Evolutionary conservation across 2,797 vertebrate species (phyloP).

Genomic region (Enteromius trimaculatus): DNA sequence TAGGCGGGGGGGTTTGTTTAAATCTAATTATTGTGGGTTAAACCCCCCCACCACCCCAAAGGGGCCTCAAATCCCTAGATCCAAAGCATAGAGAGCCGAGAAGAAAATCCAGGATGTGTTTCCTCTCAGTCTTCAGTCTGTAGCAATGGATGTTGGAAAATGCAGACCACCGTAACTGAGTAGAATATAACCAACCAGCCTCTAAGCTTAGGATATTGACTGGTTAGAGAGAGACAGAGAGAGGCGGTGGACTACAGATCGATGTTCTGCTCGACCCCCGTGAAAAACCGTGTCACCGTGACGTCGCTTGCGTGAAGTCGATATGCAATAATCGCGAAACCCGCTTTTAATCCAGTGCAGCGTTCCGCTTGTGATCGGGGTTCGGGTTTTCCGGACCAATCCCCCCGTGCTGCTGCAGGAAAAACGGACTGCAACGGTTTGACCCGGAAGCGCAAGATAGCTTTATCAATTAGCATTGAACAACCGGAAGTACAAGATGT

Average conservation of each 20-base stretch:
- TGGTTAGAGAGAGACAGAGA: constrained; percentile 46
- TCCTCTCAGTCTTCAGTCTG: constrained; percentile 39
- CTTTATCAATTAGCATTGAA: constrained; percentile 26
- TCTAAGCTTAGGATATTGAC: constrained; percentile 36
- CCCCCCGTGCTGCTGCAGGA: constrained; percentile 70
- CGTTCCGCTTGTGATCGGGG: background rate
- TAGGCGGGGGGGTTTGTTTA: constrained; percentile 53
- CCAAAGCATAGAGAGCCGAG: constrained; percentile 46
- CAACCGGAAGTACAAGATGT: constrained; percentile 43
- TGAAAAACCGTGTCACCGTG: constrained; percentile 71
- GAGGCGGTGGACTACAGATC: constrained; percentile 55
- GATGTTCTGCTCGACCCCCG: constrained; percentile 67
- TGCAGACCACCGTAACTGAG: constrained; percentile 42
- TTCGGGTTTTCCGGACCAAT: constrained; percentile 61
- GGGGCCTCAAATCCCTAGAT: constrained; percentile 63
- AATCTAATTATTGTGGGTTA: constrained; percentile 59
- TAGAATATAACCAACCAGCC: constrained; percentile 58
- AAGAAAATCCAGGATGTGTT: constrained; percentile 43
- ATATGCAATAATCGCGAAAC: constrained; percentile 62
- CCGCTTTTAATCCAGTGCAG: constrained; percentile 52
- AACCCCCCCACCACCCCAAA: constrained; percentile 60
- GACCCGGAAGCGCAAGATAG: constrained; percentile 75
- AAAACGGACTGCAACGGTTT: constrained; percentile 67
- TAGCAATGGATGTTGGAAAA: constrained; percentile 45
- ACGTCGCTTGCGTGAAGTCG: constrained; percentile 60